phyloP scores from a whole-genome alignment of 2,888 invertebrate species.

The Idaea biselata region DNA sequence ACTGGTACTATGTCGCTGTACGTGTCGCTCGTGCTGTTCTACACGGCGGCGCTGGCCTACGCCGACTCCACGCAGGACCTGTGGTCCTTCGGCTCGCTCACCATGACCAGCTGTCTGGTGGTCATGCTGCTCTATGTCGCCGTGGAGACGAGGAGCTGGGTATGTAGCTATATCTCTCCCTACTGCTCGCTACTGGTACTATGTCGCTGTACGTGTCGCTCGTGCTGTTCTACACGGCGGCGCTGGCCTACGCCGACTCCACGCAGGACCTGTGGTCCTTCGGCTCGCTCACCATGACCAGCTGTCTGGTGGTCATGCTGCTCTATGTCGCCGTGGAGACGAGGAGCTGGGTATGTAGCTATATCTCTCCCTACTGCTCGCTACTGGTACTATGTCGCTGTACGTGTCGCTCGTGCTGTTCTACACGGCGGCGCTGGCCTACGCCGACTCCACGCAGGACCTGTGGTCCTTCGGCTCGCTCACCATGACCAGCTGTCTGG shows the following conservation, averaged over 20 bases:
- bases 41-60: conserved; percentile 88
- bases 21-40: conserved; percentile 91
- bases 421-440: conserved; percentile 89
- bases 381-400: no score
- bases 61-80: conserved; percentile 89
- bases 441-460: conserved; percentile 88
- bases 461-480: conserved; percentile 95
- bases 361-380: background rate
- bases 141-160: conserved; percentile 96
- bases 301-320: conserved; percentile 93
- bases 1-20: no score
- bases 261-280: conserved; percentile 94
- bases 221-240: conserved; percentile 92
- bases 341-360: conserved; percentile 91
- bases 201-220: conserved; percentile 75
- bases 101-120: conserved; percentile 92
- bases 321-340: conserved; percentile 94
- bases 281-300: conserved; percentile 92
- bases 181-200: no score
- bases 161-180: conserved; percentile 64
- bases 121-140: conserved; percentile 93
- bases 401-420: conserved; percentile 89
- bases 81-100: conserved; percentile 94
- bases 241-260: conserved; percentile 87
- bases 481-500: conserved; percentile 91